phyloP scores from a whole-genome alignment of 2,113 vertebrate species.

The Eidolon helvum region DNA sequence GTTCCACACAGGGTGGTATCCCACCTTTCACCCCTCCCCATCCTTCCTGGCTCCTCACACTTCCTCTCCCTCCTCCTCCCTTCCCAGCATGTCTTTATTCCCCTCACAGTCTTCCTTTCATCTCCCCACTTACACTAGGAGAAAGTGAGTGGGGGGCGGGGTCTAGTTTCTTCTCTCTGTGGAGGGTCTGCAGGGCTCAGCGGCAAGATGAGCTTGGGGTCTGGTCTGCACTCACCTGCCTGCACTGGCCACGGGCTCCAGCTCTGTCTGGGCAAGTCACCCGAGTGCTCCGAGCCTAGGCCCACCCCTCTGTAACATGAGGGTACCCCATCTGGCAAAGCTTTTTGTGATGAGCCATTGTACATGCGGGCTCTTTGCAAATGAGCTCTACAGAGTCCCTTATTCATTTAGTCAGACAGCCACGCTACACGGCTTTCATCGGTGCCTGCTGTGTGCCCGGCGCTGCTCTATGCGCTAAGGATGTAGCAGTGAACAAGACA shows the following conservation, averaged over 20 bases:
- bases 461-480: background rate
- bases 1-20: background rate
- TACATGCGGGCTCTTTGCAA: background rate
- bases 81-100: background rate
- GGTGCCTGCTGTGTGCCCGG: rapidly evolving
- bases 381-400: background rate
- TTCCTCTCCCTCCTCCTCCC: background rate
- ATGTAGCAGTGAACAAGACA: background rate
- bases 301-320: background rate
- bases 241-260: background rate
- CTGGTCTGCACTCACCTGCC: background rate
- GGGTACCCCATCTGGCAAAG: background rate
- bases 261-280: background rate
- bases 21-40: background rate
- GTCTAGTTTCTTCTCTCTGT: background rate
- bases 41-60: background rate
- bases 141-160: background rate
- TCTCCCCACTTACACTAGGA: background rate
- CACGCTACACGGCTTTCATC: background rate
- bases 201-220: background rate
- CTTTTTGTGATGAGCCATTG: background rate
- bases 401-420: background rate
- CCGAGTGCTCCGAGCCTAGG: background rate
- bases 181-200: background rate
- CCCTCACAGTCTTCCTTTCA: background rate